These are phyloP conservation scores for Pseudopipra pipra DNA, from an alignment of 2,113 vertebrate species.

Conservation along the genomic window DNA sequence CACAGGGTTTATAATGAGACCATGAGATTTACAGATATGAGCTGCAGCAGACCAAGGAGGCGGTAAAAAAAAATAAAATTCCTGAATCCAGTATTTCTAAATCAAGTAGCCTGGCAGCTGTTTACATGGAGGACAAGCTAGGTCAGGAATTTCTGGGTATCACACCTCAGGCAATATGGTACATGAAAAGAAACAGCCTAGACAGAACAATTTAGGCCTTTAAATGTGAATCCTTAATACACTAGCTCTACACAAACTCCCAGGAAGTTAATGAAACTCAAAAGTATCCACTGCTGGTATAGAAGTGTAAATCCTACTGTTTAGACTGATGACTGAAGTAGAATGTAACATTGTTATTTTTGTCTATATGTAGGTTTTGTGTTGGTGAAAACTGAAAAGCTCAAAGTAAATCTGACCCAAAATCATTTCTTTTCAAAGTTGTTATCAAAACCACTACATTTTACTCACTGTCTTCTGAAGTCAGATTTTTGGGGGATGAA, in stretches of 20 bases:
- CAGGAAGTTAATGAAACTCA: background rate
- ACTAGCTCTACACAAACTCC: background rate
- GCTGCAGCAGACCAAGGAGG: background rate
- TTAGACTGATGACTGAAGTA: background rate
- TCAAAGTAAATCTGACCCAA: background rate
- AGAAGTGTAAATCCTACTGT: background rate
- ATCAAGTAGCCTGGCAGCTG: background rate
- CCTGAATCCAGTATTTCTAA: background rate
- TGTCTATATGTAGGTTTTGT: background rate
- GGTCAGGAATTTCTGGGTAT: background rate
- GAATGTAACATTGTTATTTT: background rate
- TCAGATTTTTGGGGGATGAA: background rate
- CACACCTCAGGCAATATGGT: background rate
- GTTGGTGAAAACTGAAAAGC: background rate
- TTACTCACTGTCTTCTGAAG: background rate
- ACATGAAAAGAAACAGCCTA: background rate
- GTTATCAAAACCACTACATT: background rate
- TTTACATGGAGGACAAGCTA: background rate
- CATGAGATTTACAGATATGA: background rate
- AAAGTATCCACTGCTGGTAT: background rate
- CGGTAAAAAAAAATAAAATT: background rate
- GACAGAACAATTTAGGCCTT: background rate
- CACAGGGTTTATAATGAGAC: background rate
- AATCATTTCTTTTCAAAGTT: background rate
- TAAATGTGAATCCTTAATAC: background rate